These are phyloP conservation scores for Xiphias gladius DNA, from an alignment of 2,113 vertebrate genomes.

Conservation along the genomic window DNA sequence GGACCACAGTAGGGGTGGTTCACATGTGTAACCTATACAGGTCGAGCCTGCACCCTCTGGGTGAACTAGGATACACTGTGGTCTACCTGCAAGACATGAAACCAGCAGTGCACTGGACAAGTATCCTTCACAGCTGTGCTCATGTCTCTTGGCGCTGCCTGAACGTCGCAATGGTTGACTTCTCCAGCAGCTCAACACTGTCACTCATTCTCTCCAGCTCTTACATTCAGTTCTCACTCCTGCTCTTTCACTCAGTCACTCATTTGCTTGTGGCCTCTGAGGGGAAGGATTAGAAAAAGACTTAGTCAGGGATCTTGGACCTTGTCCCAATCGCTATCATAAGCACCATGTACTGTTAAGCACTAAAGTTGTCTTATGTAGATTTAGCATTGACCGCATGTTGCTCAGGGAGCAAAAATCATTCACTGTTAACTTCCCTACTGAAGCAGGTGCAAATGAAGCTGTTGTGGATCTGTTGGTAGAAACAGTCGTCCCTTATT, in stretches of 20 bases:
- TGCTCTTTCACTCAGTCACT: not conserved
- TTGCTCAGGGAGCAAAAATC: conserved; percentile 29
- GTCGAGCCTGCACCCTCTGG: not conserved
- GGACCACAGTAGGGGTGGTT: not conserved
- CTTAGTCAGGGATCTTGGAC: conserved; percentile 33
- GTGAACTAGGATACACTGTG: not conserved
- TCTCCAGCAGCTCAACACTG: not conserved
- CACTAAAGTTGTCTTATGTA: conserved; percentile 20
- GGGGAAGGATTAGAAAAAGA: conserved; percentile 37
- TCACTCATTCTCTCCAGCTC: conserved; percentile 10
- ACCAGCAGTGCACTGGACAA: conserved; percentile 21
- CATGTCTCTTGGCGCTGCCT: not conserved
- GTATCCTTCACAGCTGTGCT: conserved; percentile 3
- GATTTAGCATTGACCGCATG: not conserved
- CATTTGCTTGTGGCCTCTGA: conserved; percentile 5
- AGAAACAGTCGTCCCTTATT: not conserved
- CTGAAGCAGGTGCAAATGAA: conserved; percentile 1
- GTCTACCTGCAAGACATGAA: conserved; percentile 15
- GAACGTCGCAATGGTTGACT: not conserved
- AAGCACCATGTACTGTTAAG: conserved; percentile 24
- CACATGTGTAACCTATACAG: not conserved
- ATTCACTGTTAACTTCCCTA: not conserved
- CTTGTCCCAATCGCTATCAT: conserved; percentile 10
- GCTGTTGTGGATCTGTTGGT: conserved; percentile 14
- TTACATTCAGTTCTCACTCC: conserved; percentile 9